Evolutionary conservation across 30 jellyfish, hydroid and myxozoan genomes (phyloP), one percentile per base, ranked within the genome.

Genomic region (Sanderia malayensis): DNA sequence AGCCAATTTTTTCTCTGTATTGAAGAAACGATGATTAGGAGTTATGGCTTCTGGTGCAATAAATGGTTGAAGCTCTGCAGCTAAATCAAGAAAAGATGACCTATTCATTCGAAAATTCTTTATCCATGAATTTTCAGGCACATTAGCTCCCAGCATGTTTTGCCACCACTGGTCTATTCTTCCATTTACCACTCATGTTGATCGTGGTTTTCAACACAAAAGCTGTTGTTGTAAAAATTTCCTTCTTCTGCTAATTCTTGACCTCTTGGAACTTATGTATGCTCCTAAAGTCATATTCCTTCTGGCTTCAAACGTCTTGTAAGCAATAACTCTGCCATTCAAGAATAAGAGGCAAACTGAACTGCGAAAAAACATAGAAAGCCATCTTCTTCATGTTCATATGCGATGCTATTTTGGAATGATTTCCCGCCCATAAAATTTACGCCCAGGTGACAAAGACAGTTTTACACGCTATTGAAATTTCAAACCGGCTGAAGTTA

Each of bases 211-310:
- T 49, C 64, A 23, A 9, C 64, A 23, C 2, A 65, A 23, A 29
- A 30, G 77, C 13, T 61, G 77, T 11, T 37, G 63, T 46, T 15
- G 63, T 31, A 66, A 2, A 37, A 17, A 41, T 66, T 37, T 31
- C 34, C 34, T 63, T 66, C 31, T 37, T 37, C 65, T n/a, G 47
- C 6, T 34, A 30, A 41, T 63, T 23, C 23, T 66, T 37, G 52
- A 4, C 52, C 13, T 37, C 13, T 37, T 37, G 6, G 52, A 4
- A 6, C 6, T 4, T 4, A 37, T 4, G 13, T 37, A 37, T 6
- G 52, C 13, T 13, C 10, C 52, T 37, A 37, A 37, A 37, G 52
- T 13, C 52, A 37, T 37, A 13, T 37, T 37, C 13, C 52, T 37
- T 37, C 52, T 37, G 6, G 52, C 52, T 13, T 37, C 52, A 6